A percentile compares a stretch with the other conserved stretches of the same genome.
phyloP scores from a whole-genome alignment of 2,113 vertebrate genomes.

The Apistogramma diplotaenia region DNA sequence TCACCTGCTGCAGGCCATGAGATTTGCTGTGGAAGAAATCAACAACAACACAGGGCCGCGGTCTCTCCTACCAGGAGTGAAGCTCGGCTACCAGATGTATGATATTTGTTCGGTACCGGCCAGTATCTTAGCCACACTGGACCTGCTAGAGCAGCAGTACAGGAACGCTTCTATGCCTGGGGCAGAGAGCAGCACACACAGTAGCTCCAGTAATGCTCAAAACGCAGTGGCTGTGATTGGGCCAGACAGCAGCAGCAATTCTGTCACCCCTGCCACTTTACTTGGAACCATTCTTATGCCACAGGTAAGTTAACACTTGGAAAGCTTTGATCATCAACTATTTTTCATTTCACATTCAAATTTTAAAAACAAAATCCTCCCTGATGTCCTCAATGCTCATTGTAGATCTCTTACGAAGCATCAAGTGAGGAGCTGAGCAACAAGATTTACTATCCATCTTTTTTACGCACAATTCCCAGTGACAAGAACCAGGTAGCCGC shows the following conservation, averaged over 20 bases:
- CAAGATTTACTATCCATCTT: constrained; percentile 71
- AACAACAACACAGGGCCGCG: constrained; percentile 69
- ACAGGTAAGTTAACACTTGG: constrained; percentile 66
- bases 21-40: constrained; percentile 83
- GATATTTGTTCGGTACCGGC: constrained; percentile 76
- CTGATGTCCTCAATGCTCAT: not conserved
- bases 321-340: not conserved
- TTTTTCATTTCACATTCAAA: not conserved
- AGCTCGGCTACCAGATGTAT: constrained; percentile 81
- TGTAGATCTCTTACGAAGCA: constrained; percentile 82
- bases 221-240: constrained; percentile 78
- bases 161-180: not conserved
- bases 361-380: not conserved
- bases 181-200: not conserved
- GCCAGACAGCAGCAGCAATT: constrained; percentile 79
- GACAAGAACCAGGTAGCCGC: constrained; percentile 80
- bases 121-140: constrained; percentile 74
- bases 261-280: constrained; percentile 68
- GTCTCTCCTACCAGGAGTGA: constrained; percentile 78
- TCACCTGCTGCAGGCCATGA: constrained; percentile 81
- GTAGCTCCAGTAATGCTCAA: not conserved
- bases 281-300: constrained; percentile 80
- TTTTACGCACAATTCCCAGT: constrained; percentile 81
- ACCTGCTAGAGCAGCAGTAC: constrained; percentile 69
- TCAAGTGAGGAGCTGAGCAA: constrained; percentile 77